These are phyloP conservation scores for Hypomesus transpacificus DNA, from an alignment of 2,113 vertebrate genomes.

Conservation along the genomic window DNA sequence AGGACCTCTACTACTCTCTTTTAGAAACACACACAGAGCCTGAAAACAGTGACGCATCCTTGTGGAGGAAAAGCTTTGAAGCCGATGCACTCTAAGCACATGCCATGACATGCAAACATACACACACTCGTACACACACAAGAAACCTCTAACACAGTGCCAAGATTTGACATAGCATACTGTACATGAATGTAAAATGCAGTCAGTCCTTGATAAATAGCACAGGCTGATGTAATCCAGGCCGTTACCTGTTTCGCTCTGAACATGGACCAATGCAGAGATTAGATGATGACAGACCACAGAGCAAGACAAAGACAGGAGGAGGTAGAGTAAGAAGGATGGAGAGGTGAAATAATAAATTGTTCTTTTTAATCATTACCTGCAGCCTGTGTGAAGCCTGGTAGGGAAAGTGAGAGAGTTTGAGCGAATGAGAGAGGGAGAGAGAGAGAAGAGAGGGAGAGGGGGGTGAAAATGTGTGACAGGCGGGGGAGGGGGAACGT, in stretches of 20 bases:
- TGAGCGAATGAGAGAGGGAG: slow-evolving; percentile 47
- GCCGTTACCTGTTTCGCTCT: slow-evolving; percentile 16
- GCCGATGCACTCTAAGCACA: slow-evolving; percentile 36
- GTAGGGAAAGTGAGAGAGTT: slow-evolving; percentile 44
- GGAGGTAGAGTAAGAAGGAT: slow-evolving; percentile 9
- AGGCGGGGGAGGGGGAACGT: slow-evolving; percentile 49
- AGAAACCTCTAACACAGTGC: not conserved
- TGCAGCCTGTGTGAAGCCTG: slow-evolving; percentile 61
- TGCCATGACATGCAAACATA: not conserved
- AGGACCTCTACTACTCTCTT: slow-evolving; percentile 20
- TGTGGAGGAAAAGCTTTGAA: slow-evolving; percentile 36
- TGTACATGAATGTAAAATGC: not conserved
- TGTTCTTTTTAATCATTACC: slow-evolving; percentile 61
- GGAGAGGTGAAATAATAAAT: slow-evolving; percentile 41
- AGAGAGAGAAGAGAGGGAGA: slow-evolving; percentile 17
- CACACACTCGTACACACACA: not conserved
- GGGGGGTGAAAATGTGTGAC: slow-evolving; percentile 50
- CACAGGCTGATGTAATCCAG: slow-evolving; percentile 40
- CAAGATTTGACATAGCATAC: not conserved
- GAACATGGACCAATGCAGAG: slow-evolving; percentile 34
- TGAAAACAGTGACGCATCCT: slow-evolving; percentile 48
- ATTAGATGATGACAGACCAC: slow-evolving; percentile 34
- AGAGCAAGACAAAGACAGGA: not conserved
- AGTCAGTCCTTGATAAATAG: slow-evolving; percentile 20
- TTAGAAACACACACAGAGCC: slow-evolving; percentile 6